Conservation (phyloP, 1,140 invertebrate species). For the Plectrocnemia conspersa region DNA sequence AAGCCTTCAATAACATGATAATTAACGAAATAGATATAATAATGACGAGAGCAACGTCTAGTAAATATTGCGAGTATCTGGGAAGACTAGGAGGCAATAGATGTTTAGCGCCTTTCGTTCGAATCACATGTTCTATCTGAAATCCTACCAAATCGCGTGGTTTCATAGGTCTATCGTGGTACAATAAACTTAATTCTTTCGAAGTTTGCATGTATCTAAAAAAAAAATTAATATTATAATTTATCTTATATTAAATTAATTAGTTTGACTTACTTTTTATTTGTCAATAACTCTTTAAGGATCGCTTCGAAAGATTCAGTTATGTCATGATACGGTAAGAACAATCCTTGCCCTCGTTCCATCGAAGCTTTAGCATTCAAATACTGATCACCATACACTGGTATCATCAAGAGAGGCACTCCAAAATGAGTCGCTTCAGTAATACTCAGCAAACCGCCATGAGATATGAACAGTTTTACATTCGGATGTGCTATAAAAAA, state of each 20-base stretch:
- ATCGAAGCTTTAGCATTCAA: conserved; percentile 44
- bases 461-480: conserved; percentile 51
- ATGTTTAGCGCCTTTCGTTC: conserved; percentile 16
- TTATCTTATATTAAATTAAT: neutral
- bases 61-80: conserved; percentile 6
- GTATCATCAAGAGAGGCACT: conserved; percentile 38
- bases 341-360: conserved; percentile 37
- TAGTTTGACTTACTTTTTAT: conserved; percentile 9
- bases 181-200: conserved; percentile 36
- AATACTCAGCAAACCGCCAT: conserved; percentile 52
- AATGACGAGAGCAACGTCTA: conserved; percentile 15
- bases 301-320: conserved; percentile 21
- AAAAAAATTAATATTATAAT: neutral
- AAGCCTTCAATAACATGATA: neutral
- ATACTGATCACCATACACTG: conserved; percentile 44
- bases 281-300: conserved; percentile 11
- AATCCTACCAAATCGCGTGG: conserved; percentile 18
- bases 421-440: conserved; percentile 40
- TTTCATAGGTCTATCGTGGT: conserved; percentile 23
- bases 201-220: conserved; percentile 23
- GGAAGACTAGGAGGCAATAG: neutral
- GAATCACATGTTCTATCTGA: conserved; percentile 23
- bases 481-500: conserved; percentile 48
- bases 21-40: neutral
- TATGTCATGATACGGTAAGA: conserved; percentile 27